Percentiles rank a stretch among this genome's conserved stretches.
These are phyloP conservation scores for Zaprionus kolodkinae DNA, from an alignment of 1,140 invertebrate species.

Conservation along the genomic window DNA sequence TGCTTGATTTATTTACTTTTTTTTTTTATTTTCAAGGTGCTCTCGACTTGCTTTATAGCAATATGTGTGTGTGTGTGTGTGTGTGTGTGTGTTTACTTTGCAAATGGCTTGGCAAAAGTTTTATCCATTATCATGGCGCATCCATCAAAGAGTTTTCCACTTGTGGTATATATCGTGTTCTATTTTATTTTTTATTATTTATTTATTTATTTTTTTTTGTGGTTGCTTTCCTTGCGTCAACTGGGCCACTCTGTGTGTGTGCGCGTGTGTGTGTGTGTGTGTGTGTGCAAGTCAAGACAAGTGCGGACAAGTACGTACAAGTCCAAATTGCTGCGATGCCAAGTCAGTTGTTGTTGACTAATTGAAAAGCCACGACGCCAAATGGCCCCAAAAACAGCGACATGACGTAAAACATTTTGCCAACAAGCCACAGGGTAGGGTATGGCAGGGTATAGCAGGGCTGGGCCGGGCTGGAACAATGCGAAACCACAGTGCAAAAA, in stretches of 20 bases:
- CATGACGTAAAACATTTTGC: conserved; percentile 77
- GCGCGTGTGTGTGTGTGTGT: not conserved
- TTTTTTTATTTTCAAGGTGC: conserved; percentile 24
- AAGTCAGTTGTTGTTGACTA: conserved; percentile 36
- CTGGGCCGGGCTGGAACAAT: conserved; percentile 4
- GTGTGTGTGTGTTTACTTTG: conserved; percentile 14
- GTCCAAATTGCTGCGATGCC: not conserved
- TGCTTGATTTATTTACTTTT: conserved; percentile 22
- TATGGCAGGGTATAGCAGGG: not conserved
- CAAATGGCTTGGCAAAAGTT: conserved; percentile 15
- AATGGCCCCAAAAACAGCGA: conserved; percentile 56
- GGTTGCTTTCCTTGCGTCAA: conserved; percentile 10
- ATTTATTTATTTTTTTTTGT: no score
- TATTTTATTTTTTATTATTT: not conserved
- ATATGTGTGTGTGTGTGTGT: not conserved
- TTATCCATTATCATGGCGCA: conserved; percentile 24
- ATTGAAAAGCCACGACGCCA: conserved; percentile 61
- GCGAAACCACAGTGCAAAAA: conserved; percentile 57
- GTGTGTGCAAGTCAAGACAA: conserved; percentile 14
- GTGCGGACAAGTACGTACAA: conserved; percentile 26
- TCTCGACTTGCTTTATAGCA: not conserved
- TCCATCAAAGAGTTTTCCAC: conserved; percentile 35
- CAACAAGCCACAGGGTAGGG: conserved; percentile 30
- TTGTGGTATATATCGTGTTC: not conserved
- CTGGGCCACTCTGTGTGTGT: not conserved